Evolutionary conservation across 2,797 vertebrate species (phyloP).

Genomic region (Erithacus rubecula): DNA sequence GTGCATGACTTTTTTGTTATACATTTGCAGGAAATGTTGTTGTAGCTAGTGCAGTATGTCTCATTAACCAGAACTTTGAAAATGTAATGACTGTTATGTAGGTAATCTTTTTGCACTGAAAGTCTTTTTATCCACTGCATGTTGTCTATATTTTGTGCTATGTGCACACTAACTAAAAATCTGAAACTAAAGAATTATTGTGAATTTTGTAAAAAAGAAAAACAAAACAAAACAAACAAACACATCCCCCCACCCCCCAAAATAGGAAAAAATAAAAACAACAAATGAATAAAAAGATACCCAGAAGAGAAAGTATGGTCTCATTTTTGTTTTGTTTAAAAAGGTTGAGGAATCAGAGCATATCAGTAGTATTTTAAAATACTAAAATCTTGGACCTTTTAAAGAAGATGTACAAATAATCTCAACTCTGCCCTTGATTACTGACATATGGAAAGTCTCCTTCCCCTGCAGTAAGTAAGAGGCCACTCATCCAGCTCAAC

Average conservation of each 20-base stretch:
- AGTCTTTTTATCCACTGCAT: neutral
- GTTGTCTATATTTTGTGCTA: neutral
- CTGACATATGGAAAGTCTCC: neutral
- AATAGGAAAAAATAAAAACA: rapidly evolving
- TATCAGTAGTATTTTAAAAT: neutral
- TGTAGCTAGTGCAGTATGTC: neutral
- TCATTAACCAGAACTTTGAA: neutral
- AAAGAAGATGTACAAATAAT: neutral
- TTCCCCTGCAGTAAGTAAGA: neutral
- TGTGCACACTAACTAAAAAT: neutral
- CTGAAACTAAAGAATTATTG: neutral
- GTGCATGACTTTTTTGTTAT: neutral
- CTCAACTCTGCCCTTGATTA: neutral
- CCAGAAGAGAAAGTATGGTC: neutral
- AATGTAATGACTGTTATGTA: neutral
- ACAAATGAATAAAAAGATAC: rapidly evolving
- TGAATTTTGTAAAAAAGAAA: neutral
- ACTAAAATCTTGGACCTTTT: neutral
- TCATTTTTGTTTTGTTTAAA: neutral
- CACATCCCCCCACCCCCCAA: too few relatives aligned
- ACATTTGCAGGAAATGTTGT: neutral
- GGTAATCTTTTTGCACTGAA: neutral
- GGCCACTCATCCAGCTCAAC: neutral
- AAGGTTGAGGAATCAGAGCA: neutral
- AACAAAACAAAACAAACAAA: rapidly evolving